Conservation (phyloP, 2,888 invertebrate species). For the Nymphalis c-album region DNA sequence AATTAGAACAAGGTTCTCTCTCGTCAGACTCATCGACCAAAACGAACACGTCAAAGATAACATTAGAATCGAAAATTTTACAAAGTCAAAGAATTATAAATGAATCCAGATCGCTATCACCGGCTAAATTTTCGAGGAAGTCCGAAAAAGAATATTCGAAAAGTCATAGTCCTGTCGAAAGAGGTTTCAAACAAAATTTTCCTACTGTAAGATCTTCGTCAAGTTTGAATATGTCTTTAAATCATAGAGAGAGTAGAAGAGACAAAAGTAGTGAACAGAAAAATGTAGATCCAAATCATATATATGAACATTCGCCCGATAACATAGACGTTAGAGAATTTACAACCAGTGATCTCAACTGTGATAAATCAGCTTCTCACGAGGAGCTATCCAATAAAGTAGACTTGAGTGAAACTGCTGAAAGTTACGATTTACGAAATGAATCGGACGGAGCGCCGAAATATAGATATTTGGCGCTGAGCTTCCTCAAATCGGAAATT, state of each 20-base stretch:
- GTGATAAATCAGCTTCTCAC: conserved; percentile 58
- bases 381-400: conserved; percentile 66
- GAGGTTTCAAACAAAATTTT: conserved; percentile 66
- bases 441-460: conserved; percentile 67
- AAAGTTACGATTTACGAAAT: conserved; percentile 70
- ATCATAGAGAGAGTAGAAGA: conserved; percentile 48
- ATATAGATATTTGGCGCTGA: conserved; percentile 72
- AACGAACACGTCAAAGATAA: conserved; percentile 65
- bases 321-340: conserved; percentile 66
- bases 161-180: conserved; percentile 75
- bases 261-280: conserved; percentile 50
- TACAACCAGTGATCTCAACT: conserved; percentile 54
- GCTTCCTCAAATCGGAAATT: conserved; percentile 83
- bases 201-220: conserved; percentile 59
- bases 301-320: conserved; percentile 74
- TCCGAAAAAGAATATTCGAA: conserved; percentile 72
- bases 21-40: conserved; percentile 71
- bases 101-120: conserved; percentile 70
- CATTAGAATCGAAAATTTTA: conserved; percentile 60
- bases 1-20: conserved; percentile 66
- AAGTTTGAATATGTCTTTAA: conserved; percentile 61
- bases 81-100: conserved; percentile 56
- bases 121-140: conserved; percentile 59
- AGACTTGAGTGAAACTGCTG: conserved; percentile 76
- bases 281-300: conserved; percentile 57